phyloP scores from a whole-genome alignment of 1,140 invertebrate genomes.

The Drosophila nikananu region DNA sequence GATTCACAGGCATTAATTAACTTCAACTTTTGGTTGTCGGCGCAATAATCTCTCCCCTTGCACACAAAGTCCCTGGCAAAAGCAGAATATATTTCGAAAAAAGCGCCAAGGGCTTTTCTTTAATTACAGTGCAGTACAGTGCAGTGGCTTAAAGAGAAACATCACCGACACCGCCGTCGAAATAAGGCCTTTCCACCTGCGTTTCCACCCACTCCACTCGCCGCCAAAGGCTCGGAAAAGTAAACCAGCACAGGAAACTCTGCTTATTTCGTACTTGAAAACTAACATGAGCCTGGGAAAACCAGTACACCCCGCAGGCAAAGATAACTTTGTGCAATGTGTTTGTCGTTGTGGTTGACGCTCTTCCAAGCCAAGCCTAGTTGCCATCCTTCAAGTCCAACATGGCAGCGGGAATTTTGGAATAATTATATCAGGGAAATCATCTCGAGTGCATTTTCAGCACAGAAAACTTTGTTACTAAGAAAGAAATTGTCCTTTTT shows the following conservation, averaged over 20 bases:
- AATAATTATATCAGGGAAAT: constrained; percentile 27
- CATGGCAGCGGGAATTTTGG: constrained; percentile 9
- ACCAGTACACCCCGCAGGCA: constrained; percentile 27
- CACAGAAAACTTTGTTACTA: neutral
- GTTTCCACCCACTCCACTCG: constrained; percentile 14
- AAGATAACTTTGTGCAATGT: constrained; percentile 48
- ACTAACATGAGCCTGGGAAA: constrained; percentile 48
- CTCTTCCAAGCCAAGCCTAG: constrained; percentile 3
- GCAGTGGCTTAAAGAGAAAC: constrained; percentile 44
- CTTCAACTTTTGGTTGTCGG: constrained; percentile 20
- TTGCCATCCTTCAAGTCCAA: neutral
- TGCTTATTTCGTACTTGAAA: constrained; percentile 54
- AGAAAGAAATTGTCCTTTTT: neutral
- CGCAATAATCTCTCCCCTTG: constrained; percentile 18
- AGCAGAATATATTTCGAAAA: constrained; percentile 16
- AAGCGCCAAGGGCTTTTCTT: constrained; percentile 18
- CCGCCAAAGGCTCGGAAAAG: constrained; percentile 17
- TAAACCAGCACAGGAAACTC: constrained; percentile 31
- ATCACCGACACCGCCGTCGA: constrained; percentile 18
- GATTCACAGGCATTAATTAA: constrained; percentile 40
- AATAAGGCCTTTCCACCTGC: constrained; percentile 33
- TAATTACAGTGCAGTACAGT: constrained; percentile 30
- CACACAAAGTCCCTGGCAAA: constrained; percentile 15
- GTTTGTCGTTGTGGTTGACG: constrained; percentile 37
- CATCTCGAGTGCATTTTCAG: neutral